Percentiles rank a stretch among this genome's conserved stretches.
phyloP scores from a whole-genome alignment of 2,113 vertebrate species.

The Erinaceus europaeus region DNA sequence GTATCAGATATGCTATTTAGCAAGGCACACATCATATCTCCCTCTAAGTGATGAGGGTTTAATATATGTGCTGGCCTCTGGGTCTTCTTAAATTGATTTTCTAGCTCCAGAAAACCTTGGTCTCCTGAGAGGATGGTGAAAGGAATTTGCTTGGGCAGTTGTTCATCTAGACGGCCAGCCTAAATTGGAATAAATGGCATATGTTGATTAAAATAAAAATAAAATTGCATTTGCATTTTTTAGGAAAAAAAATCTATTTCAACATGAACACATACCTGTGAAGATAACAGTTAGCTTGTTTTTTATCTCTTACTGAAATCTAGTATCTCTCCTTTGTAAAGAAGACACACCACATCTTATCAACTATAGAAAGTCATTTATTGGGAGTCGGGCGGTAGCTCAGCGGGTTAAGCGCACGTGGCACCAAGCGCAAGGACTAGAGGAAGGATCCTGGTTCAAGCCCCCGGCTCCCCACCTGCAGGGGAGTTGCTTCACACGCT shows the following conservation, averaged over 20 bases:
- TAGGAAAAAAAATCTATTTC: slow-evolving; percentile 17
- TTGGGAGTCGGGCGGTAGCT: no score
- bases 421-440: no score
- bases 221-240: neutral
- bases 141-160: slow-evolving; percentile 87
- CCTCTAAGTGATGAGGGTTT: slow-evolving; percentile 86
- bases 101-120: slow-evolving; percentile 87
- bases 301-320: neutral
- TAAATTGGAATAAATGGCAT: slow-evolving; percentile 62
- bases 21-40: slow-evolving; percentile 87
- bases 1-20: slow-evolving; percentile 89
- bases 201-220: slow-evolving; percentile 1
- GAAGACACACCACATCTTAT: slow-evolving; percentile 6
- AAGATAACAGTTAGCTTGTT: neutral
- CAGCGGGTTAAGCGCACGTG: no score
- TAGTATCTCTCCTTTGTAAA: neutral
- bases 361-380: neutral
- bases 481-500: no score
- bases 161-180: slow-evolving; percentile 87
- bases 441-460: no score
- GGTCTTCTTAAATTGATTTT: slow-evolving; percentile 86
- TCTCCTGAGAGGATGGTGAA: slow-evolving; percentile 88
- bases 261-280: neutral
- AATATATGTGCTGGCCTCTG: slow-evolving; percentile 83
- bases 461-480: no score